Conservation (phyloP, 2,888 invertebrate species). For the Cheilosia variabilis region DNA sequence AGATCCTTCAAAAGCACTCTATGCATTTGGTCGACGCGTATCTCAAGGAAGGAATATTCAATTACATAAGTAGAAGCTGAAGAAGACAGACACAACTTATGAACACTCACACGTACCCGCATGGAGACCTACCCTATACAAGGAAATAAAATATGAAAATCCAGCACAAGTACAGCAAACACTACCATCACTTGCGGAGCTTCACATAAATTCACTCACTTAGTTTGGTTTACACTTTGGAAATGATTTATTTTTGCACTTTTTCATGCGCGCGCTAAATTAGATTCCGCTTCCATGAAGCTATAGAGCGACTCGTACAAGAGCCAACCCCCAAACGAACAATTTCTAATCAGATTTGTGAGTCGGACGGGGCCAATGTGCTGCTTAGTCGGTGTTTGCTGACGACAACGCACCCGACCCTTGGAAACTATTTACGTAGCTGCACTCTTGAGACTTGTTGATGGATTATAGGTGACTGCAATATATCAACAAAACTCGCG, state of each 20-base stretch:
- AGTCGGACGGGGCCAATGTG: constrained; percentile 65
- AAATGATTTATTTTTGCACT: constrained; percentile 21
- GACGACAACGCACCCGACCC: neutral
- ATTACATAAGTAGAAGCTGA: constrained; percentile 51
- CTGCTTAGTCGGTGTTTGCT: constrained; percentile 46
- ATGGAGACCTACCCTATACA: neutral
- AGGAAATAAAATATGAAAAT: constrained; percentile 45
- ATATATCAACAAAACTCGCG: too few relatives aligned
- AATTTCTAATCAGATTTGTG: constrained; percentile 68
- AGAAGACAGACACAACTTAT: constrained; percentile 2
- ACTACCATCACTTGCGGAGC: constrained; percentile 62
- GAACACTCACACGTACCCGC: neutral
- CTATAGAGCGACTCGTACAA: neutral
- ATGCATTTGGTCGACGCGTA: constrained; percentile 20
- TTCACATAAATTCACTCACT: constrained; percentile 57
- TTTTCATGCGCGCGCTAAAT: constrained; percentile 30
- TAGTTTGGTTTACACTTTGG: constrained; percentile 25
- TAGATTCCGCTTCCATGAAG: constrained; percentile 22
- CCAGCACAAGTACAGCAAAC: constrained; percentile 15
- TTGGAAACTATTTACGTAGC: neutral
- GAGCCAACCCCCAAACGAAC: constrained; percentile 26
- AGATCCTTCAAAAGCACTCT: constrained; percentile 42
- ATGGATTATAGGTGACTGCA: neutral
- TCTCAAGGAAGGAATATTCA: constrained; percentile 55
- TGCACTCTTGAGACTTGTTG: neutral